Conservation (phyloP, 2,797 vertebrate species). For the Gymnodraco acuticeps region DNA sequence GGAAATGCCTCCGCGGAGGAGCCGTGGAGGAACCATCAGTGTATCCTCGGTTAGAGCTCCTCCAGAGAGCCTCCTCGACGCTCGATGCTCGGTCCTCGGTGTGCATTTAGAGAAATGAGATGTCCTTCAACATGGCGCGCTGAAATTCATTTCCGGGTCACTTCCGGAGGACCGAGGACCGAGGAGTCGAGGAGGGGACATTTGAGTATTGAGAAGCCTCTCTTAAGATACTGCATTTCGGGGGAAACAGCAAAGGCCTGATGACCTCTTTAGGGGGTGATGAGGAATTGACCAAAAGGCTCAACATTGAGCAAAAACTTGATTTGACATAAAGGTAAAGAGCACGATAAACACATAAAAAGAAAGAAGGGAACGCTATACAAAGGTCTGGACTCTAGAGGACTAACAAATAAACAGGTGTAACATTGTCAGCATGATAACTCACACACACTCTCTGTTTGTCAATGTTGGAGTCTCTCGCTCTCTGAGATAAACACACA, state of each 20-base stretch:
- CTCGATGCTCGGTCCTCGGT: too few species aligned
- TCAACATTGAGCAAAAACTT: not conserved
- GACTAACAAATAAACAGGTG: slow-evolving; percentile 52
- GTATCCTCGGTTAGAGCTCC: too few species aligned
- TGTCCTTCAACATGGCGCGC: too few species aligned
- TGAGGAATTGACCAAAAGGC: slow-evolving; percentile 1
- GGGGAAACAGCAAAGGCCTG: not conserved
- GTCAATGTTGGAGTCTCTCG: slow-evolving; percentile 19
- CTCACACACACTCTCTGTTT: not conserved
- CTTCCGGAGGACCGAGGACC: too few species aligned
- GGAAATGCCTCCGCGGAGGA: too few species aligned
- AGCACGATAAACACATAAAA: slow-evolving; percentile 13
- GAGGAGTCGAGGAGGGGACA: too few species aligned
- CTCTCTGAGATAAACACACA: slow-evolving; percentile 28
- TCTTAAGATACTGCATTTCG: not conserved
- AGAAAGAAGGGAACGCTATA: not conserved
- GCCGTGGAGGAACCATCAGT: too few species aligned
- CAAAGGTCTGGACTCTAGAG: slow-evolving; percentile 37
- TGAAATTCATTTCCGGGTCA: too few species aligned
- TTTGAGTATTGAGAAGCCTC: too few species aligned
- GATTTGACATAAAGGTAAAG: slow-evolving; percentile 32
- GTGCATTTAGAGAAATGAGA: too few species aligned
- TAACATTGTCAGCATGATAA: slow-evolving; percentile 50
- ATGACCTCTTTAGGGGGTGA: not conserved
- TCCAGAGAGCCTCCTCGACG: too few species aligned